Conservation (phyloP, 2,888 invertebrate species). For the Tanaodytes sp. region DNA sequence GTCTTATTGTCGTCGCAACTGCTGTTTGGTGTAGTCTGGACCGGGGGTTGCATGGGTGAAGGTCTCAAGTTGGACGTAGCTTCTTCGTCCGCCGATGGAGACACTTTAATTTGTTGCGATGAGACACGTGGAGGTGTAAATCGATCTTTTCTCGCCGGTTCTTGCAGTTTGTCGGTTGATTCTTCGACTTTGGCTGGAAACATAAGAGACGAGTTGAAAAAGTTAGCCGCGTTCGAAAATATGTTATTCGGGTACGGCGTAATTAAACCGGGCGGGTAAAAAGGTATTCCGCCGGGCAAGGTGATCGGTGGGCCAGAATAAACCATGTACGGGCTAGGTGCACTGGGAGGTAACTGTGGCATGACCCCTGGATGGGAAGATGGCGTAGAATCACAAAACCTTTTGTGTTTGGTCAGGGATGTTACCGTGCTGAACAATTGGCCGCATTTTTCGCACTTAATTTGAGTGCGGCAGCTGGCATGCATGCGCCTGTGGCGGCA, state of each 20-base stretch:
- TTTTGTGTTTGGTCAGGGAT: conserved; percentile 94
- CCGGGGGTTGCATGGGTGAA: conserved; percentile 79
- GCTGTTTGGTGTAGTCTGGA: conserved; percentile 65
- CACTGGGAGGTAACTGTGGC: conserved; percentile 64
- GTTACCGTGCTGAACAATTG: conserved; percentile 94
- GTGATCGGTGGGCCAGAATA: conserved; percentile 78
- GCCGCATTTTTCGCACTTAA: conserved; percentile 95
- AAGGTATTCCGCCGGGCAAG: conserved; percentile 71
- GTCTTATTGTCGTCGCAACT: conserved; percentile 39
- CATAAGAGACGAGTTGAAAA: conserved; percentile 78
- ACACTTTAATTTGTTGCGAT: conserved; percentile 75
- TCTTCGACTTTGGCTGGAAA: conserved; percentile 78
- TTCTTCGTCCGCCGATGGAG: conserved; percentile 81
- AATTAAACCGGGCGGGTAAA: conserved; percentile 79
- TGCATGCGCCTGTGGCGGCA: conserved; percentile 99
- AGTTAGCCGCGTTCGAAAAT: conserved; percentile 76
- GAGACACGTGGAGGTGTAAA: conserved; percentile 76
- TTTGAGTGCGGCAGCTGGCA: conserved; percentile 92
- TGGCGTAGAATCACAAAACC: conserved; percentile 92
- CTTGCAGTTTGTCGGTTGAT: conserved; percentile 74
- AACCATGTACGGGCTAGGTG: conserved; percentile 78
- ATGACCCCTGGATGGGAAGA: conserved; percentile 68
- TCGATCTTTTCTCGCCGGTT: conserved; percentile 75
- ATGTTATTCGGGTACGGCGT: conserved; percentile 76
- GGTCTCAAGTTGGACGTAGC: conserved; percentile 78